These are phyloP conservation scores for Micromesistius poutassou DNA, from an alignment of 2,797 vertebrate genomes.

Conservation along the genomic window DNA sequence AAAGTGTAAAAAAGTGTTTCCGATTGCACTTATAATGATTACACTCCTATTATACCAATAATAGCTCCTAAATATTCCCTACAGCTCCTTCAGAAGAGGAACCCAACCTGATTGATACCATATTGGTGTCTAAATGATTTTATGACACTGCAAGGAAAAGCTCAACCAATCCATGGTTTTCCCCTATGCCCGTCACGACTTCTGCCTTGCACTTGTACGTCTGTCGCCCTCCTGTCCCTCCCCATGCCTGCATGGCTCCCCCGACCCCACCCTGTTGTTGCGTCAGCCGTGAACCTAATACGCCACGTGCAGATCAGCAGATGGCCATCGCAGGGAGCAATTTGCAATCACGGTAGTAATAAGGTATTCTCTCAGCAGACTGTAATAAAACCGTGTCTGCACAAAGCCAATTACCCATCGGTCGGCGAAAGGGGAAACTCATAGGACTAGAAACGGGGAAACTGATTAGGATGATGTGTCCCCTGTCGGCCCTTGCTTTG, in stretches of 20 bases:
- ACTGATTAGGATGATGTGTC: slow-evolving; percentile 16
- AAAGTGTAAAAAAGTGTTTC: too few relatives aligned
- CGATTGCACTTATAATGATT: neutral
- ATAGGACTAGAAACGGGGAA: slow-evolving; percentile 11
- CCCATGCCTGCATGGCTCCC: neutral
- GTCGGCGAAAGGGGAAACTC: slow-evolving; percentile 13
- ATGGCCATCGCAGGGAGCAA: slow-evolving; percentile 25
- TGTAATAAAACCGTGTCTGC: slow-evolving; percentile 2
- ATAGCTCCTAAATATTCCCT: neutral
- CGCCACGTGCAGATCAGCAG: slow-evolving; percentile 11
- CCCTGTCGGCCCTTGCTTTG: slow-evolving; percentile 14
- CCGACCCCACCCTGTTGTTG: neutral
- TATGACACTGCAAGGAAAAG: neutral
- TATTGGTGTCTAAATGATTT: neutral
- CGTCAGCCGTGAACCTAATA: slow-evolving; percentile 4
- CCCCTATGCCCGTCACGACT: neutral
- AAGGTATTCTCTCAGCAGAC: slow-evolving; percentile 7
- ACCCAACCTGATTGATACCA: neutral
- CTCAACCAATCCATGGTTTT: neutral
- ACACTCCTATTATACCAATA: too few relatives aligned
- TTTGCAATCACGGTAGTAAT: neutral
- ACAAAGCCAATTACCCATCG: slow-evolving; percentile 13
- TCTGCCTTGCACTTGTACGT: neutral
- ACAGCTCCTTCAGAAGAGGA: neutral
- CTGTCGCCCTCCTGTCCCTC: neutral